Evolutionary conservation across 2,888 invertebrate species (phyloP), one percentile per base, ranked within the genome.

Genomic region (Drosophila buzzatii): DNA sequence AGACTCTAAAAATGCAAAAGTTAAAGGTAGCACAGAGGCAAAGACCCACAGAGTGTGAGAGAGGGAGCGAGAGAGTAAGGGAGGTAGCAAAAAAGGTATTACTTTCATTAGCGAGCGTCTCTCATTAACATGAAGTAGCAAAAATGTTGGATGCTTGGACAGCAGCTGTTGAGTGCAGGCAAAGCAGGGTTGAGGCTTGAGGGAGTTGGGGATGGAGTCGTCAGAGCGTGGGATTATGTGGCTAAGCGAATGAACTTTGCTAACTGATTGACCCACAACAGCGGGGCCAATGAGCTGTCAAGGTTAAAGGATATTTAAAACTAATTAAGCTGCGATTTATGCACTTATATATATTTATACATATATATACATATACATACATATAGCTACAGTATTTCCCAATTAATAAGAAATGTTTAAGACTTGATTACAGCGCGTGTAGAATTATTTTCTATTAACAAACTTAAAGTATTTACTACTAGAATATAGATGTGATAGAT

Each of bases 61-160:
- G 6, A 14, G 37, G 14, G 37, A 14, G 12, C 3, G 20, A 8
- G 14, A 4, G 27, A 16, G 16, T 14, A 0, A 1, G 27, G 16
- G 37, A 9, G 44, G 44, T 5, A 37, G n/a, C 10, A 14, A 55
- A 55, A 33, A 42, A 68, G 47, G 47, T 68, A 67, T 68, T 49
- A 56, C 57, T 56, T 68, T 68, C 20, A 56, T 42, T 47, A 57
- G 57, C 58, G 23, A 52, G 42, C 52, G 33, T 14, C 55, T 41
- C 69, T 56, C 67, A 42, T 56, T 56, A 42, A n/a, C 67, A 49
- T 68, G 67, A 18, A 67, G 64, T 64, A 51, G 64, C 69, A 27
- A n/a, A 37, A 67, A 49, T 42, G n/a, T 68, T 68, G 41, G 35
- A 53, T 53, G 67, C 55, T 42, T 56, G 69, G 47, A 56, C 56